These are phyloP conservation scores for Rosalia funebris DNA, from an alignment of 2,888 invertebrate genomes.

Conservation along the genomic window DNA sequence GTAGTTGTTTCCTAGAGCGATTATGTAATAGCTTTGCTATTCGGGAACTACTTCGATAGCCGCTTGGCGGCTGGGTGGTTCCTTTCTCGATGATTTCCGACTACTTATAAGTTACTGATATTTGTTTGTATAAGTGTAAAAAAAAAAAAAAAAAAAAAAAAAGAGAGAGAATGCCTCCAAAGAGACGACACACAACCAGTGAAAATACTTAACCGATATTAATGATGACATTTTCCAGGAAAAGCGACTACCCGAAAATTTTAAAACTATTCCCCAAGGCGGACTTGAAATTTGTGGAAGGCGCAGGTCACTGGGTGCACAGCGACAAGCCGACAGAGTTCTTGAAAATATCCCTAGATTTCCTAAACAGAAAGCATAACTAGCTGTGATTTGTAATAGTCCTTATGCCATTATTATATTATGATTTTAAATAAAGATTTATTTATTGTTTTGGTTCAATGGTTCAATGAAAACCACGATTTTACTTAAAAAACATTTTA, in stretches of 20 bases:
- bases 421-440: slow-evolving; percentile 10
- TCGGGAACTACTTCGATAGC: no score
- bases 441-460: neutral
- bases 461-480: neutral
- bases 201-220: no score
- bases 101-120: no score
- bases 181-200: no score
- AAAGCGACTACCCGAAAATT: slow-evolving; percentile 71
- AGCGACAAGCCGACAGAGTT: slow-evolving; percentile 88
- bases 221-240: slow-evolving; percentile 62
- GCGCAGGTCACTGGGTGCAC: slow-evolving; percentile 95
- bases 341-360: slow-evolving; percentile 71
- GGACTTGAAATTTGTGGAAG: slow-evolving; percentile 75
- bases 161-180: no score
- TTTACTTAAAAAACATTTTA: slow-evolving; percentile 28
- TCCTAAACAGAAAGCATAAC: slow-evolving; percentile 51
- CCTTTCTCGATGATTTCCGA: no score
- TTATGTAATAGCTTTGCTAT: no score
- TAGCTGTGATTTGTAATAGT: slow-evolving; percentile 5
- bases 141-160: no score
- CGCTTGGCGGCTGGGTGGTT: no score
- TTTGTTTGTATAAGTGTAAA: no score
- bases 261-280: slow-evolving; percentile 78
- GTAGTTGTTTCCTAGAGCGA: no score
- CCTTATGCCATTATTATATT: neutral